phyloP scores from a whole-genome alignment of 2,888 invertebrate species.

The Epinotia bilunana region DNA sequence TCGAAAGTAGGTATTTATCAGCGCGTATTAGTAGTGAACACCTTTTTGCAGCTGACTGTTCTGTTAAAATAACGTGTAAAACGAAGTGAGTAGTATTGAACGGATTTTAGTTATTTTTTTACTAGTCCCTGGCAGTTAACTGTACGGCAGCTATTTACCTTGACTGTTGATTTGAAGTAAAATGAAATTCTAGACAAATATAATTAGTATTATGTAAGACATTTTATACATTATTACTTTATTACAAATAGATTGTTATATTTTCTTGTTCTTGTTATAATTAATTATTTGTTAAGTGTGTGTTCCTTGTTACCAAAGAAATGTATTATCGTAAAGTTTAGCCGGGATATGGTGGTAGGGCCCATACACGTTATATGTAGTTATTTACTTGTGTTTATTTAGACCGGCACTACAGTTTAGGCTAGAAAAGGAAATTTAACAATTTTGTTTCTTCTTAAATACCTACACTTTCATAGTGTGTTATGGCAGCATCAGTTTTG shows the following conservation, averaged over 20 bases:
- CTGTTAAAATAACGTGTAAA: not conserved
- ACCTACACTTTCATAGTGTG: too few relatives aligned
- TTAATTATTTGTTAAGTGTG: slow-evolving; percentile 74
- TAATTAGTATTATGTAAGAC: slow-evolving; percentile 63
- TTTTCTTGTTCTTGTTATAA: slow-evolving; percentile 80
- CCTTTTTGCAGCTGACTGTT: not conserved
- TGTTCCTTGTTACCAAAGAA: slow-evolving; percentile 85
- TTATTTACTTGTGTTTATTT: not conserved
- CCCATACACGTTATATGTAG: not conserved
- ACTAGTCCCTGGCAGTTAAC: slow-evolving; percentile 1
- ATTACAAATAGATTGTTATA: slow-evolving; percentile 73
- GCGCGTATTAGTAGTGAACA: not conserved
- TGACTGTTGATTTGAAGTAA: slow-evolving; percentile 37
- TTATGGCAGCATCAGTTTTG: not conserved
- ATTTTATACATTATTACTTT: slow-evolving; percentile 60
- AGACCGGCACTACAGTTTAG: not conserved
- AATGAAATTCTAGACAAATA: slow-evolving; percentile 40
- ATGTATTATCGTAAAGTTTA: slow-evolving; percentile 62
- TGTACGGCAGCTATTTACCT: slow-evolving; percentile 44
- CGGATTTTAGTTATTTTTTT: not conserved
- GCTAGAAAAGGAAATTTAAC: not conserved
- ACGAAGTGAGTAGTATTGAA: not conserved
- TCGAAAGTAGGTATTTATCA: not conserved
- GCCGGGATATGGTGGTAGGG: slow-evolving; percentile 7
- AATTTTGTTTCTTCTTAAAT: too few relatives aligned